A percentile compares a stretch with the other conserved stretches of the same genome.
These are phyloP conservation scores for Brachionus sp. DNA, from an alignment of 1,140 invertebrate genomes.

Conservation along the genomic window DNA sequence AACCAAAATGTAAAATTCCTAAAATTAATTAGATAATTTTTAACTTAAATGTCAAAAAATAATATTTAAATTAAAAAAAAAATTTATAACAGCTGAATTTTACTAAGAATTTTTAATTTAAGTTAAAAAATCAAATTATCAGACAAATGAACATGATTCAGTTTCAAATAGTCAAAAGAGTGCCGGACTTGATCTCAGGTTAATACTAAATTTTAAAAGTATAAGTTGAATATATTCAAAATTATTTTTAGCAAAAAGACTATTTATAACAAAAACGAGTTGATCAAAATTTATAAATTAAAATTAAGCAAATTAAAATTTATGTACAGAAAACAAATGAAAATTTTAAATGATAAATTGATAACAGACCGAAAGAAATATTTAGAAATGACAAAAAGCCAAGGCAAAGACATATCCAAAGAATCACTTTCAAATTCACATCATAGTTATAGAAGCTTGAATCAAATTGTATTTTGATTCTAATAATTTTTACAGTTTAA, in stretches of 20 bases:
- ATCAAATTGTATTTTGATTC: not conserved
- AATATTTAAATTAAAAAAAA: not conserved
- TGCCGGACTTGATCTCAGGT: not conserved
- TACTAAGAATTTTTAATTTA: too few species aligned
- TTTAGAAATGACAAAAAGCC: not conserved
- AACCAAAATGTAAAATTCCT: too few species aligned
- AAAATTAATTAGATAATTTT: too few species aligned
- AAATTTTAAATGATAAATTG: slow-evolving; percentile 33
- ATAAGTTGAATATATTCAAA: not conserved
- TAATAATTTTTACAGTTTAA: not conserved
- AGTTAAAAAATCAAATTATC: not conserved
- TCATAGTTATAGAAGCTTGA: not conserved
- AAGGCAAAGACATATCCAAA: not conserved
- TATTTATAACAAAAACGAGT: not conserved
- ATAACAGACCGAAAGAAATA: not conserved
- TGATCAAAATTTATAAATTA: slow-evolving; percentile 6
- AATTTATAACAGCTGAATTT: too few species aligned
- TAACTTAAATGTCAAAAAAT: not conserved
- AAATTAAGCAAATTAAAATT: slow-evolving; percentile 12
- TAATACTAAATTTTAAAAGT: not conserved
- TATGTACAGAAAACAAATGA: not conserved
- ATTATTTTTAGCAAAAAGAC: not conserved
- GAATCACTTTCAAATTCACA: not conserved
- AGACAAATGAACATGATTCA: not conserved
- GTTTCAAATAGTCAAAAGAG: not conserved